A percentile compares a stretch with the other conserved stretches of the same genome.
phyloP scores from a whole-genome alignment of 2,888 invertebrate species.

The Hanleya hanleyi region DNA sequence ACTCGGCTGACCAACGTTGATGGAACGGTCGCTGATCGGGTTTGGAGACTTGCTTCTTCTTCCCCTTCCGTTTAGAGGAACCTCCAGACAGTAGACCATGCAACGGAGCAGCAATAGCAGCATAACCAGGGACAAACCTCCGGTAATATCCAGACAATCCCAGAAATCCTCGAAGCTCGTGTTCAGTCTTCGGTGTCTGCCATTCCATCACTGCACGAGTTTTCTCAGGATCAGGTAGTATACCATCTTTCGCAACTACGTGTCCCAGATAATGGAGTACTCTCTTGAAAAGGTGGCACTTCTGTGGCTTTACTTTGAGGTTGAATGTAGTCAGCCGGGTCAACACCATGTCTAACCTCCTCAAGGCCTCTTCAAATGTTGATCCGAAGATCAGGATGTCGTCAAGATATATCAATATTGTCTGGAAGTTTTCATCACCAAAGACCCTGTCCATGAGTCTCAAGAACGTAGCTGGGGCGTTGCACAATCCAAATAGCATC shows the following conservation, averaged over 20 bases:
- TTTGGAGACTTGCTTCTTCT: too few species aligned
- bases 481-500: conserved; percentile 42
- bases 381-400: conserved; percentile 46
- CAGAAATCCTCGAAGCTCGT: background rate
- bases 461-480: conserved; percentile 41
- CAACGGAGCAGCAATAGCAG: background rate
- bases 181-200: background rate
- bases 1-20: too few species aligned
- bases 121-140: background rate
- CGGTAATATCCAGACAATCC: background rate
- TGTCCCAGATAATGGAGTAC: background rate
- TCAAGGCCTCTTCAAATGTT: too few species aligned
- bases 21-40: too few species aligned
- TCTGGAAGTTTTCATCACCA: conserved; percentile 37
- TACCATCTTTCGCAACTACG: conserved; percentile 14
- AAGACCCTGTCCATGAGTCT: conserved; percentile 39
- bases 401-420: conserved; percentile 40
- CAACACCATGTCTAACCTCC: conserved; percentile 31
- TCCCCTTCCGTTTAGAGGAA: too few species aligned
- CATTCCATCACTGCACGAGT: background rate
- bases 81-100: background rate
- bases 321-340: background rate
- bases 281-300: background rate
- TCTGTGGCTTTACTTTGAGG: background rate
- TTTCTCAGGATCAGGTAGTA: conserved; percentile 1